Conservation (phyloP, 2,888 invertebrate species). For the Idaea straminata region DNA sequence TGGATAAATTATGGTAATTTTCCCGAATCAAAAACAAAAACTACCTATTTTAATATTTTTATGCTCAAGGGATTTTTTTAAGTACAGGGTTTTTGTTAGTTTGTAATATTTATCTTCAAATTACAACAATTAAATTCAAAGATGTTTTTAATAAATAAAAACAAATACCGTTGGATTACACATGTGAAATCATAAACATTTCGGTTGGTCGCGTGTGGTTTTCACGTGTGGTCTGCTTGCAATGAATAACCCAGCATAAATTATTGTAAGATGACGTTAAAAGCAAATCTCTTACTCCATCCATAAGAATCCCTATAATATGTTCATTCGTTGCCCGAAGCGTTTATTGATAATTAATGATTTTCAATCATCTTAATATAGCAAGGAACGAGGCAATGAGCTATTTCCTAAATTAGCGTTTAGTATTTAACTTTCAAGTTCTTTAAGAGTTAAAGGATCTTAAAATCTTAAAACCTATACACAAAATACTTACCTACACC, state of each 20-base stretch:
- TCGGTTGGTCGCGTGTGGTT: slow-evolving; percentile 8
- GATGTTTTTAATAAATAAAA: neutral
- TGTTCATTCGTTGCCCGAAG: slow-evolving; percentile 35
- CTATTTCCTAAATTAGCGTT: slow-evolving; percentile 23
- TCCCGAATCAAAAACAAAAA: too few relatives aligned
- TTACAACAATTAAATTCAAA: too few relatives aligned
- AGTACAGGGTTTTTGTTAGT: too few relatives aligned
- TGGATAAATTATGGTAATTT: too few relatives aligned
- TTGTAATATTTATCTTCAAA: too few relatives aligned
- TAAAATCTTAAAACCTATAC: too few relatives aligned
- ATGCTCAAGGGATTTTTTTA: too few relatives aligned
- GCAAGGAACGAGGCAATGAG: slow-evolving; percentile 26
- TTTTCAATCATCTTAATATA: slow-evolving; percentile 58
- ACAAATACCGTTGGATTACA: neutral
- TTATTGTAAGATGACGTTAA: slow-evolving; percentile 50
- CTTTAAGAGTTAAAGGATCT: too few relatives aligned
- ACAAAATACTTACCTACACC: too few relatives aligned
- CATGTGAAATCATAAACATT: slow-evolving; percentile 2
- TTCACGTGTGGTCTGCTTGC: slow-evolving; percentile 14
- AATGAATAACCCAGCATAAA: slow-evolving; percentile 26
- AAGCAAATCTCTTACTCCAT: slow-evolving; percentile 48
- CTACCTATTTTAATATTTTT: too few relatives aligned
- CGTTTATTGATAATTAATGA: slow-evolving; percentile 59
- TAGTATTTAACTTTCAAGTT: slow-evolving; percentile 19
- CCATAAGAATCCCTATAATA: too few relatives aligned